Conservation (phyloP, 2,113 vertebrate species). For the Acrocephalus arundinaceus region DNA sequence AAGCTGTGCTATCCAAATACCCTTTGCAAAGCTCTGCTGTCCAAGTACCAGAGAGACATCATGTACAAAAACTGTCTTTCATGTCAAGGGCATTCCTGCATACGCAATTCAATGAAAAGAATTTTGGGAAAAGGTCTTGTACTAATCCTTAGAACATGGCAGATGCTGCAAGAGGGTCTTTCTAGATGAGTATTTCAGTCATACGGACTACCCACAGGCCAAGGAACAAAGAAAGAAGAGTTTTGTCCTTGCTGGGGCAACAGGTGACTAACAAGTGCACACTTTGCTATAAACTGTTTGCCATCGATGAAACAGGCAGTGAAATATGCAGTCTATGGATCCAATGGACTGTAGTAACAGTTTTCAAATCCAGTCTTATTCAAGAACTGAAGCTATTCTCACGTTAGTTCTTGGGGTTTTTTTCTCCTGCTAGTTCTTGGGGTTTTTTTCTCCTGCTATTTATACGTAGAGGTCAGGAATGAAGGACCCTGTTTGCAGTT, state of each 20-base stretch:
- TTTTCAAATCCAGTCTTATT: background rate
- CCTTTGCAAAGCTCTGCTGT: background rate
- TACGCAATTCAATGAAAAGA: background rate
- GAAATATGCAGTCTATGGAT: background rate
- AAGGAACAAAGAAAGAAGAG: background rate
- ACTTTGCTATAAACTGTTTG: background rate
- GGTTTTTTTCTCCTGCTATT: background rate
- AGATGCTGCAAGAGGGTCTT: background rate
- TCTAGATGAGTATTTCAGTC: background rate
- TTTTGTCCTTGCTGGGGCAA: background rate
- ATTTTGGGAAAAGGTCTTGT: background rate
- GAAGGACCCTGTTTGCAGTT: background rate
- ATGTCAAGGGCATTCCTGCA: accelerated
- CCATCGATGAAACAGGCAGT: background rate
- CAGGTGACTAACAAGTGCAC: background rate
- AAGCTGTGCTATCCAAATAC: background rate
- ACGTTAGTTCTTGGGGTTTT: background rate
- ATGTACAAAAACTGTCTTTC: background rate
- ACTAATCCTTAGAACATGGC: background rate
- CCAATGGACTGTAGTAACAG: background rate
- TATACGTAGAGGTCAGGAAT: background rate
- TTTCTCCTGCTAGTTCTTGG: background rate
- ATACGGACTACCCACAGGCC: background rate
- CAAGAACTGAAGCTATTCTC: background rate
- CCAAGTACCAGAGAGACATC: background rate